Evolutionary conservation across 2,113 vertebrate species (phyloP).

Genomic region (Megaceryle torquata): DNA sequence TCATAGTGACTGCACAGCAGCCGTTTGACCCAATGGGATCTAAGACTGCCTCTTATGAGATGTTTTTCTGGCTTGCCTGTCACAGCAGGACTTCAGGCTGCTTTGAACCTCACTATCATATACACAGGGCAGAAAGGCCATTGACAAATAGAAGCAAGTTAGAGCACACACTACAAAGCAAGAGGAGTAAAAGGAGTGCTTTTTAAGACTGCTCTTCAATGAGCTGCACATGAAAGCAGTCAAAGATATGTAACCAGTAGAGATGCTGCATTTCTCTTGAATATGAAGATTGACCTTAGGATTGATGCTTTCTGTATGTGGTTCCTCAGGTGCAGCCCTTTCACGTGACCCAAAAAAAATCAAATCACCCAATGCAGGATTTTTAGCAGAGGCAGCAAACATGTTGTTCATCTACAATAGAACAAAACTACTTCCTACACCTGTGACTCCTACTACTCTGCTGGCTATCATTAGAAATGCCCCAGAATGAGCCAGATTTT

Average conservation of each 20-base stretch:
- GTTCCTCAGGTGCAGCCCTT: not conserved
- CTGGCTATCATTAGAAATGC: not conserved
- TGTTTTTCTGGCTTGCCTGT: constrained; percentile 39
- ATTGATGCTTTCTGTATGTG: not conserved
- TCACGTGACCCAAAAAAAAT: not conserved
- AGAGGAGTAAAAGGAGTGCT: not conserved
- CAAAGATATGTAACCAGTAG: not conserved
- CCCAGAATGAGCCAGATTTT: not conserved
- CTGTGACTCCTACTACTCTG: not conserved
- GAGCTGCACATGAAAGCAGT: not conserved
- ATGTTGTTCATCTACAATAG: not conserved
- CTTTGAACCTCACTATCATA: constrained; percentile 20
- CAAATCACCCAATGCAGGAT: not conserved
- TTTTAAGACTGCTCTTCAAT: not conserved
- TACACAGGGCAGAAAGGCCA: not conserved
- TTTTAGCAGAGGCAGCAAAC: not conserved
- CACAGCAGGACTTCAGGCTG: not conserved
- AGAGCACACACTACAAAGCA: not conserved
- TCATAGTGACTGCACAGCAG: constrained; percentile 13
- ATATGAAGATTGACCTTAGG: not conserved
- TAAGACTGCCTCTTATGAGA: not conserved
- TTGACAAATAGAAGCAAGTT: not conserved
- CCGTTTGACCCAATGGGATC: constrained; percentile 1
- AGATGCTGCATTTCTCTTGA: not conserved
- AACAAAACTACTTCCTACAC: not conserved